Conservation (phyloP, 2,113 vertebrate species). For the Cettia cetti region DNA sequence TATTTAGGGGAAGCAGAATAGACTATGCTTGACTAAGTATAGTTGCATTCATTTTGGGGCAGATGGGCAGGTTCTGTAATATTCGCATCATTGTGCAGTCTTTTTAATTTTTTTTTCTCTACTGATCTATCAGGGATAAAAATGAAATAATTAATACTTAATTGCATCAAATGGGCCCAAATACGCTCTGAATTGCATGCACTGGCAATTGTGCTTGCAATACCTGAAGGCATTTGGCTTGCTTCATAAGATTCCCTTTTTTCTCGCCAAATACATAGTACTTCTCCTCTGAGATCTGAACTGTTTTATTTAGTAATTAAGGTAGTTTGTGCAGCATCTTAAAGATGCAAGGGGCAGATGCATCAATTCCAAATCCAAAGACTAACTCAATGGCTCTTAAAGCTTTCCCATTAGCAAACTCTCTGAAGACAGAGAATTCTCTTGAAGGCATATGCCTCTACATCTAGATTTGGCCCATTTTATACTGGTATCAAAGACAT, state of each 20-base stretch:
- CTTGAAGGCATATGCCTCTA: background rate
- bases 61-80: background rate
- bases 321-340: constrained; percentile 37
- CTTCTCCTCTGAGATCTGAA: constrained; percentile 18
- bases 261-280: background rate
- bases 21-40: background rate
- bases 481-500: background rate
- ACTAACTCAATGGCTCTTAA: constrained; percentile 4
- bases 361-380: constrained; percentile 8
- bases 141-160: constrained; percentile 9
- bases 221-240: constrained; percentile 36
- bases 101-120: background rate
- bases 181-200: background rate
- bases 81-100: background rate
- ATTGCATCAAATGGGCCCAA: background rate
- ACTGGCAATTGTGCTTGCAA: background rate
- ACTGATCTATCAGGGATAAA: background rate
- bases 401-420: background rate
- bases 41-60: background rate
- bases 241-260: background rate
- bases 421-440: constrained; percentile 6
- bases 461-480: constrained; percentile 5
- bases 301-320: constrained; percentile 54
- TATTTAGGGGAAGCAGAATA: background rate
- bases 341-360: constrained; percentile 35